These are phyloP conservation scores for Phasia obesa DNA, from an alignment of 2,888 invertebrate genomes.

Conservation along the genomic window DNA sequence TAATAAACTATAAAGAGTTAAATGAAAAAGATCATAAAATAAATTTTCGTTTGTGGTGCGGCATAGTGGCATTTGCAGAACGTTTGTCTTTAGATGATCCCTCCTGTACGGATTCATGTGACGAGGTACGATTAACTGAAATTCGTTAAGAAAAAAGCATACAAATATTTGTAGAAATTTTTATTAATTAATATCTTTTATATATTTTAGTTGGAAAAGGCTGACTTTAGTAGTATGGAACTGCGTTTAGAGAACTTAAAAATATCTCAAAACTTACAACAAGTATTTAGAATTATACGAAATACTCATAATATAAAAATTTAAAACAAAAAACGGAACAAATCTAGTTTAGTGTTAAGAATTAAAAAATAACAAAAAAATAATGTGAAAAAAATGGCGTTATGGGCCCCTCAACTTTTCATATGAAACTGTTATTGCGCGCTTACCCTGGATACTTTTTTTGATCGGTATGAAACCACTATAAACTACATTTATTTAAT, in stretches of 20 bases:
- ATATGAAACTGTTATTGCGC: too few species aligned
- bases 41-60: slow-evolving; percentile 90
- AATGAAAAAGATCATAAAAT: slow-evolving; percentile 76
- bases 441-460: too few species aligned
- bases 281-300: slow-evolving; percentile 78
- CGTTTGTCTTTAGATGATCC: slow-evolving; percentile 83
- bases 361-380: too few species aligned
- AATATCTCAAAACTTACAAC: slow-evolving; percentile 77
- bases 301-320: slow-evolving; percentile 75
- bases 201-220: slow-evolving; percentile 85
- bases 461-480: too few species aligned
- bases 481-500: too few species aligned
- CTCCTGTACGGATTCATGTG: slow-evolving; percentile 86
- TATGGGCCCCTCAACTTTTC: too few species aligned
- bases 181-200: background rate
- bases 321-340: slow-evolving; percentile 29
- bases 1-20: slow-evolving; percentile 75
- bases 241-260: slow-evolving; percentile 84
- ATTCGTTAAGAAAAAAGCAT: background rate
- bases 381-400: too few species aligned
- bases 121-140: slow-evolving; percentile 83
- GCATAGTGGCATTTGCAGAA: slow-evolving; percentile 90
- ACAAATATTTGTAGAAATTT: background rate
- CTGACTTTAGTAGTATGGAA: slow-evolving; percentile 87
- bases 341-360: too few species aligned